Evolutionary conservation across 2,113 vertebrate species (phyloP), one percentile per base, ranked within the genome.

Genomic region (Ptyas mucosa): DNA sequence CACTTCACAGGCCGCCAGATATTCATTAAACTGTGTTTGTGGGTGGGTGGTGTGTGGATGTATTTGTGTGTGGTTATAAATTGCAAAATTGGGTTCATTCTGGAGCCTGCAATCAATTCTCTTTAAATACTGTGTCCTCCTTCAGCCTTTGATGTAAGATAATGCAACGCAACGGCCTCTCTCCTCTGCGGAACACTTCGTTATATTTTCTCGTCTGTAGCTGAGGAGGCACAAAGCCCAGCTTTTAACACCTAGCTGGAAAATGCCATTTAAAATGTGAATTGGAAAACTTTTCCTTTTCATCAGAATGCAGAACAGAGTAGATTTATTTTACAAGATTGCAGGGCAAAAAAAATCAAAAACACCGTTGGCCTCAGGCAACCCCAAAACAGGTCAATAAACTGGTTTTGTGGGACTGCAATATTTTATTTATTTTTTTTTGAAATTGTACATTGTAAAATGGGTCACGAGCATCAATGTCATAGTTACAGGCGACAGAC

Each of bases 331-430:
- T 34, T 69, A 4, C 3, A 52, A 52, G 3, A 21, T 26, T 15
- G 26, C 26, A 34, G 26, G 49, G 18, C 46, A 52, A 49, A 49
- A 52, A 49, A 69, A 51, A 64, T 12, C 3, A 0, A 69, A 69
- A 51, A 7, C 8, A 0, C 8, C 4, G 10, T 52, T 29, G 12
- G 7, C 1, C 7, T 12, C 26, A 49, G 1, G 14, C 5, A 15
- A 15, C 26, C 43, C 14, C 54, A 43, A 61, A 46, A 18, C 88
- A 61, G 10, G 34, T 5, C 39, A 89, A 57, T 24, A 18, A 23
- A 6, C 18, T 81, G 34, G 34, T 43, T 81, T 15, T 81, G 34
- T 9, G 18, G 34, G 26, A 2, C 14, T 75, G 2, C 14, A 34
- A 1, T 15, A n/a, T 53, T n/a, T 24, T n/a, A n/a, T n/a, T 23